Base-by-base conservation (phyloP, 2,888 invertebrate species). In the Dicyrtomina minuta region DNA sequence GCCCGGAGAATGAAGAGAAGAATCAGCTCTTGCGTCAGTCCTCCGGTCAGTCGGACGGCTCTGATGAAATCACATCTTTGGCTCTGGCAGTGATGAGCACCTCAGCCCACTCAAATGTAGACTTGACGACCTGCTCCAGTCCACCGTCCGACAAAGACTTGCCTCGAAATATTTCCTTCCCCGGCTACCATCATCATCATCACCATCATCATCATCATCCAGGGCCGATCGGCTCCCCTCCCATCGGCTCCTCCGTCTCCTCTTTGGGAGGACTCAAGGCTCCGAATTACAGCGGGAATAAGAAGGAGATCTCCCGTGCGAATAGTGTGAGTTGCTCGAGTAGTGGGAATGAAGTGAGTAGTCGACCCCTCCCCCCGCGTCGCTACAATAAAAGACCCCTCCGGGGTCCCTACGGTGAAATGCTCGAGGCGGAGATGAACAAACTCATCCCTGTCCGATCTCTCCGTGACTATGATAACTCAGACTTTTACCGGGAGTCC, bases 381-480 rank as follows among this genome's bases (percentile, higher is more conserved):
- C 86, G 90, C 43, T 91, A 89, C 79, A 89, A 90, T 22, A 93
- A 90, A 79, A 84, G 90, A 24, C 90, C 90, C 0, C 82, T 90
- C 8, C 90, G 80, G 84, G 90, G 22, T 89, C 90, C 0, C 82
- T 90, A 12, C 84, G 90, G 17, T 0, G 90, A 90, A 81, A 90
- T 90, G 90, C 82, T 90, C 27, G 90, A 90, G 80, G 90, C 90
- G 0, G 90, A 90, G 82, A 90, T 90, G 88, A 77, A 75, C 56
- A 74, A 75, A 64, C 43, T 75, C 1, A 39, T 70, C n/a, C 66
- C 72, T 5, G 60, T 60, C 3, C 39, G 72, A 49, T 26, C 60
- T 17, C 68, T 56, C n/a, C 68, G 68, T 33, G 62, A 68, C 33
- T 74, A 75, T 22, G 72, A 66, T 24, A 74, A 75, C 43, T 71